phyloP scores from a whole-genome alignment of 2,113 vertebrate genomes.

The Etia nguti region DNA sequence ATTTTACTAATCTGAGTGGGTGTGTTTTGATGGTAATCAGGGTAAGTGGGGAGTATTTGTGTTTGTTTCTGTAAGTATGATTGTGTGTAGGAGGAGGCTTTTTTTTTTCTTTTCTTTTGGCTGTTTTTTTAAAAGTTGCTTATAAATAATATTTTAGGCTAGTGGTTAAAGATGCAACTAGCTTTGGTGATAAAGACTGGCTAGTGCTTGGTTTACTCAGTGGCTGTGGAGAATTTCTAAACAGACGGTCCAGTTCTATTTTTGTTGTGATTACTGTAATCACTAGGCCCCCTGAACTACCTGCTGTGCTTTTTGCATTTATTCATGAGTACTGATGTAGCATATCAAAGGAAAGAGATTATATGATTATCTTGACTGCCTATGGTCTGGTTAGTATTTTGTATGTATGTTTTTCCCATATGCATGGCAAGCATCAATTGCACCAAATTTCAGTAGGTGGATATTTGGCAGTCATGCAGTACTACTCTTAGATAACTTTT shows the following conservation, averaged over 20 bases:
- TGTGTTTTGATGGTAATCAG: neutral
- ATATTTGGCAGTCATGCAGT: neutral
- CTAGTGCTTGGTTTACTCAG: neutral
- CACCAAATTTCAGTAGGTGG: neutral
- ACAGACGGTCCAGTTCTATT: neutral
- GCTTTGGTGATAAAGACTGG: neutral
- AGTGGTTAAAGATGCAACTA: neutral
- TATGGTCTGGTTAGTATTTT: neutral
- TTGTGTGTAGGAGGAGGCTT: neutral
- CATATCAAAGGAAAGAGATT: neutral
- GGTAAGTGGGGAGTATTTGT: neutral
- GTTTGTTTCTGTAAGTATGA: neutral
- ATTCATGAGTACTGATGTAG: neutral
- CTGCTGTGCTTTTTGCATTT: neutral
- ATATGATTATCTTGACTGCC: neutral
- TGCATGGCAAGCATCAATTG: neutral
- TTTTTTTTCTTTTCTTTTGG: neutral
- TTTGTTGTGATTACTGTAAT: neutral
- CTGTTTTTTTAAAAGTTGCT: neutral
- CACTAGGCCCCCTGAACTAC: neutral
- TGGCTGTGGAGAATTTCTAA: neutral
- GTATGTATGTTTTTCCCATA: neutral
- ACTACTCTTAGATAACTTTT: neutral
- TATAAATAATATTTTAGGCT: neutral
- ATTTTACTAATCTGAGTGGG: neutral